Base-by-base conservation (phyloP, 2,113 vertebrate genomes). In the Haliaeetus leucogaster region DNA sequence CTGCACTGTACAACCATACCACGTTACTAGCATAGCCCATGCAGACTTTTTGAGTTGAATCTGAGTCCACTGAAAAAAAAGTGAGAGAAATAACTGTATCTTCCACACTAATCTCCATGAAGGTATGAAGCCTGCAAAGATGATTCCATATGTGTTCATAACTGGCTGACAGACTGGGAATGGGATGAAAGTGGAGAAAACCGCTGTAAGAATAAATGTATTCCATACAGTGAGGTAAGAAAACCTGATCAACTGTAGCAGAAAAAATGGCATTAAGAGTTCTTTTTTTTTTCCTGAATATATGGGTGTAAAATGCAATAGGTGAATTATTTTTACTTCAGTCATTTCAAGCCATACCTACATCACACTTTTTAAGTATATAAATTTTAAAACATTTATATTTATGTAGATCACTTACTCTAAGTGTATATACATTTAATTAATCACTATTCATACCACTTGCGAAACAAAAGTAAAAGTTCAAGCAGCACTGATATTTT, bases 71-170 rank as follows among this genome's bases (percentile, higher is more conserved):
- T 50, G 89, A 47, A 38, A 76, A 68, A 65, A 74, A 34, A 58
- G 40, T 40, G 40, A 95, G 53, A 73, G 32, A 80, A 94, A 77
- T 86, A 92, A 97, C 45, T 87, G 30, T 92, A 4, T 94, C 56
- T 97, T 91, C 61, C 34, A 40, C 30, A 19, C 56, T 81, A 9
- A 89, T 74, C 48, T 86, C 76, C 47, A 59, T 82, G 67, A 93
- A 98, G 98, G 98, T 98, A 97, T 43, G 96, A 98, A 87, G 98
- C 98, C 65, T 98, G 98, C 93, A 97, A 89, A 74, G 92, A 95
- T 63, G 98, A 98, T 78, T 88, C 89, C 83, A 93, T 18, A 45
- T 98, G 98, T 94, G 94, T 86, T 50, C 86, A 0, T 65, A 98
- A 98, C 95, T 98, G 97, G 97, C 58, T 98, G 78, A 96, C 47